Evolutionary conservation across 2,797 vertebrate species (phyloP).

Genomic region (Echeneis naucrates): DNA sequence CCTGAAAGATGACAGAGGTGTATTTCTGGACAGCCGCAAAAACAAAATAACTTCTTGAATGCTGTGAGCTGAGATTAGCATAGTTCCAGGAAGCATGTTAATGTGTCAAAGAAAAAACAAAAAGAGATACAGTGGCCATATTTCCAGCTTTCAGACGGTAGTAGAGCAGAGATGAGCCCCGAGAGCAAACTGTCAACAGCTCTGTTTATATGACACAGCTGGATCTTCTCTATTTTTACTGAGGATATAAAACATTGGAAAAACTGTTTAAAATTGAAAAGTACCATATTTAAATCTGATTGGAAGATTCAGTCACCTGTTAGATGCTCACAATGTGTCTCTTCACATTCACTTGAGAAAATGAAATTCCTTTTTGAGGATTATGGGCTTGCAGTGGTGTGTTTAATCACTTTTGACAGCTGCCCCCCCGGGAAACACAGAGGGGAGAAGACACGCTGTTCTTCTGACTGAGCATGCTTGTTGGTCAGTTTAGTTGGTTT

Average conservation of each 20-base stretch:
- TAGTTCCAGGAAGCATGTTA: constrained; percentile 39
- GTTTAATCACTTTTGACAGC: constrained; percentile 46
- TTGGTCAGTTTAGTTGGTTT: neutral
- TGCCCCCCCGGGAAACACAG: constrained; percentile 9
- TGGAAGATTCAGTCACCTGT: neutral
- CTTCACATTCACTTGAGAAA: constrained; percentile 36
- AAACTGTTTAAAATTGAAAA: neutral
- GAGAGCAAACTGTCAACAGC: constrained; percentile 4
- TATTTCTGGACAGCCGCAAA: constrained; percentile 40
- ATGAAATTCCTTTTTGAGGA: constrained; percentile 51
- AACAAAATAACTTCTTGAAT: constrained; percentile 18
- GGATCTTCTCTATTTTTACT: neutral
- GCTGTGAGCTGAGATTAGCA: constrained; percentile 1
- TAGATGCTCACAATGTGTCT: neutral
- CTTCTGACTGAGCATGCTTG: neutral
- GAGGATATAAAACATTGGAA: neutral
- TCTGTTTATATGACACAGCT: neutral
- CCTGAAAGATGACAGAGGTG: constrained; percentile 10
- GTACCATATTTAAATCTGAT: too few relatives aligned
- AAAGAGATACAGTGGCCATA: constrained; percentile 17
- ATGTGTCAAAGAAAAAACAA: constrained; percentile 16
- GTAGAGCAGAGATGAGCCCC: constrained; percentile 3
- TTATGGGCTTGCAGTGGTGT: constrained; percentile 30
- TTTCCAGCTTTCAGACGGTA: constrained; percentile 8
- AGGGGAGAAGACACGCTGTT: neutral